phyloP scores from a whole-genome alignment of 2,797 vertebrate species.

The Carapus acus region DNA sequence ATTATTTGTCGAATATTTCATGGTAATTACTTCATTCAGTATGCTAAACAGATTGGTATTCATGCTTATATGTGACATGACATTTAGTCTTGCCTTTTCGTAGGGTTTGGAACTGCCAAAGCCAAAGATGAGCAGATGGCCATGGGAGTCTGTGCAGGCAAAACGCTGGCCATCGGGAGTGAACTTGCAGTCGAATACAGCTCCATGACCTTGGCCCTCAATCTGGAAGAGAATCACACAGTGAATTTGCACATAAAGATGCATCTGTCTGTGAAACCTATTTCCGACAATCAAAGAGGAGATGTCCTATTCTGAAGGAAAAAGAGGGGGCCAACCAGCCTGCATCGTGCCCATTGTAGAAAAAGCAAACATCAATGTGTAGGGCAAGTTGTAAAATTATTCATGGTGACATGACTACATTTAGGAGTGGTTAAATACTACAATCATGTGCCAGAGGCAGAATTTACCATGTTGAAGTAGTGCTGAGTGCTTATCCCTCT shows the following conservation, averaged over 20 bases:
- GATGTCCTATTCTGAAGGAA: too few species aligned
- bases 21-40: background rate
- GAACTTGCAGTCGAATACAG: slow-evolving; percentile 97
- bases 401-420: background rate
- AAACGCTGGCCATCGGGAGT: slow-evolving; percentile 94
- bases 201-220: slow-evolving; percentile 94
- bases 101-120: slow-evolving; percentile 91
- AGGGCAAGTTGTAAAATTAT: too few species aligned
- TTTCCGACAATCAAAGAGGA: too few species aligned
- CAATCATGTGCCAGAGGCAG: slow-evolving; percentile 59
- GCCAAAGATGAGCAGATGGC: slow-evolving; percentile 92
- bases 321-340: too few species aligned
- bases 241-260: slow-evolving; percentile 2
- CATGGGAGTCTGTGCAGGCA: slow-evolving; percentile 95
- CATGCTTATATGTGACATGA: background rate
- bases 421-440: slow-evolving; percentile 52
- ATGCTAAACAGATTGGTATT: slow-evolving; percentile 3
- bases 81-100: slow-evolving; percentile 78
- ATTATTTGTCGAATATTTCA: too few species aligned
- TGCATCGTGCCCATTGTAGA: too few species aligned
- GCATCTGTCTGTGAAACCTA: too few species aligned
- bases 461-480: slow-evolving; percentile 90
- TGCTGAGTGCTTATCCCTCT: slow-evolving; percentile 86
- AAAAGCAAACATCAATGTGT: too few species aligned
- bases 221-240: slow-evolving; percentile 72